Conservation (phyloP, 2,888 invertebrate genomes). For the Andrena trimmerana region DNA sequence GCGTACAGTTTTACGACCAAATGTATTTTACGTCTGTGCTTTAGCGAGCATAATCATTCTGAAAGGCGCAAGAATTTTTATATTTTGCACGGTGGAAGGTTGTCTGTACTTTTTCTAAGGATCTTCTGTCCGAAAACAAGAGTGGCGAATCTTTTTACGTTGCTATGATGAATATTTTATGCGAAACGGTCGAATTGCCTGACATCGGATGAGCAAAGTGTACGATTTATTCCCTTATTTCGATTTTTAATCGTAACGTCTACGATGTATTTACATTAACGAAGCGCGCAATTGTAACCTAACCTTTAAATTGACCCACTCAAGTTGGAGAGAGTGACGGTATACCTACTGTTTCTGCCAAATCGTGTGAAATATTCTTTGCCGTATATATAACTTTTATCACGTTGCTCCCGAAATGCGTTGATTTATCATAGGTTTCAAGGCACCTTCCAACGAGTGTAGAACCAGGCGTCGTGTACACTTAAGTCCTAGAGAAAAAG, state of each 20-base stretch:
- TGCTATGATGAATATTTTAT: conserved; percentile 11
- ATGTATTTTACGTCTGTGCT: conserved; percentile 76
- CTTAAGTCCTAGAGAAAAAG: conserved; percentile 52
- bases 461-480: conserved; percentile 62
- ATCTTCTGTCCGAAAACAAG: conserved; percentile 15
- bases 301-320: conserved; percentile 2
- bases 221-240: conserved; percentile 4
- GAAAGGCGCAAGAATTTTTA: conserved; percentile 63
- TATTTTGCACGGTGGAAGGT: conserved; percentile 67
- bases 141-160: conserved; percentile 20
- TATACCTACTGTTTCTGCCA: conserved; percentile 14
- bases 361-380: conserved; percentile 16
- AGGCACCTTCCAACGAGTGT: conserved; percentile 59
- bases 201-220: not conserved
- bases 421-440: not conserved
- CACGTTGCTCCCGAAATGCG: conserved; percentile 1
- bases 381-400: not conserved
- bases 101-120: conserved; percentile 47
- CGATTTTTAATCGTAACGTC: conserved; percentile 33
- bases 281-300: not conserved
- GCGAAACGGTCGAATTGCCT: not conserved
- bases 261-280: conserved; percentile 39
- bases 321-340: conserved; percentile 1
- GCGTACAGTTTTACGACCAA: conserved; percentile 78
- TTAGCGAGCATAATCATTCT: conserved; percentile 72